Conservation (phyloP, 2,888 invertebrate genomes). For the Pomacea canaliculata region DNA sequence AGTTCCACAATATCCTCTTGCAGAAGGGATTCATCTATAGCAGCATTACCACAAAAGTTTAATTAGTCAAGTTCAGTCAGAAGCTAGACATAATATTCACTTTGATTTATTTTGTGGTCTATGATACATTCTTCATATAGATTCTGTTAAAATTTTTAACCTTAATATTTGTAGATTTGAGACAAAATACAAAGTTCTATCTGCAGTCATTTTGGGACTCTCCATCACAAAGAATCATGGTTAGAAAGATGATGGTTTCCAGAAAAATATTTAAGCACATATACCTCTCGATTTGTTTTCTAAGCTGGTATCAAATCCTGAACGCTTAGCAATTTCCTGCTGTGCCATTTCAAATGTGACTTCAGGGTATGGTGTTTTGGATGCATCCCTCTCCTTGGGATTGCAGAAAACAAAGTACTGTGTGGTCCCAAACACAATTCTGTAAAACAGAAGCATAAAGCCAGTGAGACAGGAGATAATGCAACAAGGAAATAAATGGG, state of each 20-base stretch:
- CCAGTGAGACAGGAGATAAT: background rate
- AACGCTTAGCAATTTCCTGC: constrained; percentile 72
- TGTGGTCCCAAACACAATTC: constrained; percentile 74
- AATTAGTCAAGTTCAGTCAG: background rate
- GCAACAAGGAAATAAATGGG: too few species aligned
- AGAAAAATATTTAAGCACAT: background rate
- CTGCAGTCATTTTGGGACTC: too few species aligned
- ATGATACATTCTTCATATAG: background rate
- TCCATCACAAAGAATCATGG: too few species aligned
- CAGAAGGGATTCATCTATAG: constrained; percentile 69
- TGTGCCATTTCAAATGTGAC: constrained; percentile 73
- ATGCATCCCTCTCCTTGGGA: constrained; percentile 63
- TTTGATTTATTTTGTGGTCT: constrained; percentile 50
- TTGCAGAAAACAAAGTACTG: constrained; percentile 74
- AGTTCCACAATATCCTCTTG: constrained; percentile 74
- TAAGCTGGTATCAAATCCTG: constrained; percentile 63
- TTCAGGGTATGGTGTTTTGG: constrained; percentile 55
- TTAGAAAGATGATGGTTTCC: too few species aligned
- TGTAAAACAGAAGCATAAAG: constrained; percentile 38
- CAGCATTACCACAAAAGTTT: background rate
- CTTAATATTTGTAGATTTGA: too few species aligned
- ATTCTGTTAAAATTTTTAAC: too few species aligned
- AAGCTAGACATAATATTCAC: constrained; percentile 40
- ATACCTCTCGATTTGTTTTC: constrained; percentile 62
- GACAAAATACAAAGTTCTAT: too few species aligned